Evolutionary conservation across 2,113 vertebrate species (phyloP).

Genomic region (Verasper variegatus): DNA sequence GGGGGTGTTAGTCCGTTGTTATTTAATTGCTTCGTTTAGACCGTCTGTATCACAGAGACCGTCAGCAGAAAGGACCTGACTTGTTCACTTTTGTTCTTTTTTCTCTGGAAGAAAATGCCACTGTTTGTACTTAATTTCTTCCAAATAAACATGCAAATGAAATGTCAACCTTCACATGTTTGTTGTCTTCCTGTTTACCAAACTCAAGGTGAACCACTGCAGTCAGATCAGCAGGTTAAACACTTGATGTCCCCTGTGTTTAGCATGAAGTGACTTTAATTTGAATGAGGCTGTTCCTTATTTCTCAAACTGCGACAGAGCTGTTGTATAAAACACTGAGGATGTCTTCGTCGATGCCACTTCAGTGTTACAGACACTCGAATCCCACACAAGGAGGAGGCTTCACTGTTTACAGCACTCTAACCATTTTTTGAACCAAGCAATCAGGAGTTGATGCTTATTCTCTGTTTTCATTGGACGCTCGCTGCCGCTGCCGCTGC

Average conservation of each 20-base stretch:
- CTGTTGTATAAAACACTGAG: neutral
- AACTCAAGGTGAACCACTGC: neutral
- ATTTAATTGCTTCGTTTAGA: conserved; percentile 76
- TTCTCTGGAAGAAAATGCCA: conserved; percentile 80
- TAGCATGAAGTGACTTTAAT: neutral
- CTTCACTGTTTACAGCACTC: conserved; percentile 2
- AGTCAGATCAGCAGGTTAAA: neutral
- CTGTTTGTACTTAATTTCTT: conserved; percentile 78
- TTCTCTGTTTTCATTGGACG: neutral
- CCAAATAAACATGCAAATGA: conserved; percentile 74
- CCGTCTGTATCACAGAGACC: conserved; percentile 61
- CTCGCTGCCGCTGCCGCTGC: neutral
- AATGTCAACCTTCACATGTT: conserved; percentile 38
- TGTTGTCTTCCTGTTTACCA: neutral
- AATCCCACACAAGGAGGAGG: neutral
- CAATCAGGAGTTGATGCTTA: conserved; percentile 13
- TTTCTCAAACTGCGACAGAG: neutral
- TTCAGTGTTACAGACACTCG: neutral
- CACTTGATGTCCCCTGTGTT: neutral
- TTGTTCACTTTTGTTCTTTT: conserved; percentile 61
- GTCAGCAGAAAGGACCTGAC: conserved; percentile 58
- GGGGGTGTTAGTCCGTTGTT: conserved; percentile 63
- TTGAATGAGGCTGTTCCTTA: neutral
- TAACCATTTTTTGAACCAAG: neutral
- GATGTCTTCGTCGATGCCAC: neutral